Percentiles rank a stretch among this genome's conserved stretches.
Conservation (phyloP, 2,888 invertebrate genomes). For the Leucozona laternaria region DNA sequence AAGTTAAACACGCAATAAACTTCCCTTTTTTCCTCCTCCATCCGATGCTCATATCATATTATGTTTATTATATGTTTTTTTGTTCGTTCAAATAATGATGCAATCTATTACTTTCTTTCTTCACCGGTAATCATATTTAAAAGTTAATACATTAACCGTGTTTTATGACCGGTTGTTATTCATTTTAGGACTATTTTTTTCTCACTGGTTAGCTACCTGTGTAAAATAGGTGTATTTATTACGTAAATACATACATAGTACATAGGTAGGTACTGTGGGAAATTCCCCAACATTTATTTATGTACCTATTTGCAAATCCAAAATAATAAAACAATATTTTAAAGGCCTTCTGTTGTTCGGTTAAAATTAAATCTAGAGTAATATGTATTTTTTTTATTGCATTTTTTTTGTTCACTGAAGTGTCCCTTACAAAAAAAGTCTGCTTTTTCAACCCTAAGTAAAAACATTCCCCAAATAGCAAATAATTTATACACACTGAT, state of each 20-base stretch:
- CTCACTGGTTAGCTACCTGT: not conserved
- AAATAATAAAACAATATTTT: constrained; percentile 6
- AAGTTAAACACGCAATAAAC: not conserved
- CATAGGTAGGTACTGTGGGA: not conserved
- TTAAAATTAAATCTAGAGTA: not conserved
- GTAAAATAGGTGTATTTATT: not conserved
- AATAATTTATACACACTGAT: constrained; percentile 9
- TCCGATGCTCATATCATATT: not conserved
- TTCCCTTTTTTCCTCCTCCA: not conserved
- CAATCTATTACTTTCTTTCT: not conserved
- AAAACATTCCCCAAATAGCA: constrained; percentile 1
- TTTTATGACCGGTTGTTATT: constrained; percentile 10
- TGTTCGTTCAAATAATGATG: not conserved
- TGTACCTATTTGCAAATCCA: too few species aligned
- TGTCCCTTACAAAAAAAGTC: not conserved
- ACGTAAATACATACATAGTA: too few species aligned
- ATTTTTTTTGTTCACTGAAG: not conserved
- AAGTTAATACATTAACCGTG: constrained; percentile 6
- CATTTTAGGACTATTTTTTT: not conserved
- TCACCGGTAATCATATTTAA: not conserved
- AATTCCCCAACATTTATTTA: not conserved
- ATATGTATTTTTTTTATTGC: not conserved
- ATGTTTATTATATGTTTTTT: not conserved
- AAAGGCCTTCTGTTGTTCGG: not conserved
- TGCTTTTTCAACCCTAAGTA: not conserved